phyloP scores from a whole-genome alignment of 1,140 invertebrate genomes.

The Oppia nitens region DNA sequence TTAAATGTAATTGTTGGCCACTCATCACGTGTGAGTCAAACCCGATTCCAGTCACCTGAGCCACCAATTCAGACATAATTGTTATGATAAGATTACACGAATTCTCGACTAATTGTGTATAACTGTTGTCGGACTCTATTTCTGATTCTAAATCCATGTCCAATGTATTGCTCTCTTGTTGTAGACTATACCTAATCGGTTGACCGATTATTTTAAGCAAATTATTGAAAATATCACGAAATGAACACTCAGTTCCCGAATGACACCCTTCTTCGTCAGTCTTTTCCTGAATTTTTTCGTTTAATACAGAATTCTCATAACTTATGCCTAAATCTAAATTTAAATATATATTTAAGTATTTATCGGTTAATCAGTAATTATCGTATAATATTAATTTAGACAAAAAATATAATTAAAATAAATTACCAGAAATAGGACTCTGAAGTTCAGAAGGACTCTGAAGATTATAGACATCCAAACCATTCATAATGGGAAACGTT shows the following conservation, averaged over 20 bases:
- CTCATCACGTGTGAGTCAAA: neutral
- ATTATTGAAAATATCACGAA: conserved; percentile 64
- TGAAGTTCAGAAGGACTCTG: conserved; percentile 11
- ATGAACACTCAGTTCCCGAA: conserved; percentile 42
- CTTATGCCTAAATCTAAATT: neutral
- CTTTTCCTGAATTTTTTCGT: neutral
- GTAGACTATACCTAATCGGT: conserved; percentile 50
- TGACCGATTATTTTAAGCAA: conserved; percentile 60
- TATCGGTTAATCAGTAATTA: no score
- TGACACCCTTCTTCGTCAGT: conserved; percentile 19
- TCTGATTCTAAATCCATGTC: neutral
- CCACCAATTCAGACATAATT: conserved; percentile 71
- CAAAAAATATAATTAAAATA: no score
- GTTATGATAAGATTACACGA: conserved; percentile 68
- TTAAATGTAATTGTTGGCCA: conserved; percentile 35
- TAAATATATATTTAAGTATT: neutral
- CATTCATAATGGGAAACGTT: conserved; percentile 49
- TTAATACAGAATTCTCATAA: neutral
- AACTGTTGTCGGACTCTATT: conserved; percentile 34
- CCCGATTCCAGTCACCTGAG: conserved; percentile 40
- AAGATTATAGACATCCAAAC: conserved; percentile 17
- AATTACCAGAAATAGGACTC: neutral
- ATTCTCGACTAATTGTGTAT: conserved; percentile 50
- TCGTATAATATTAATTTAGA: no score
- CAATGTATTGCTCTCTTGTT: conserved; percentile 26